These are phyloP conservation scores for Pachliopta kotzebuea DNA, from an alignment of 2,888 invertebrate species.

Conservation along the genomic window DNA sequence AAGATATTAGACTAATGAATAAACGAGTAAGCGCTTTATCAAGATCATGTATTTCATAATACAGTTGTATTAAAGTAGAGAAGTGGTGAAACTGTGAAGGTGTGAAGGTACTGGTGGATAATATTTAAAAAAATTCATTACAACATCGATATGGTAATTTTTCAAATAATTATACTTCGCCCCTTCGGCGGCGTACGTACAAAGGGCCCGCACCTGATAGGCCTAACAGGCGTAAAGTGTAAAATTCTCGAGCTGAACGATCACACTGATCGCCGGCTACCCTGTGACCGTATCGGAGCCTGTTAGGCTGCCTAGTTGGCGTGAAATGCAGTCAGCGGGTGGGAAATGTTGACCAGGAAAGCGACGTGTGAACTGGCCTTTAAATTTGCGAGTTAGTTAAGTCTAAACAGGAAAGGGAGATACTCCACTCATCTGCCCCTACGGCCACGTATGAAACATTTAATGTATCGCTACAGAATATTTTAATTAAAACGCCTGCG, in stretches of 20 bases:
- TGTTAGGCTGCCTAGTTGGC: constrained; percentile 39
- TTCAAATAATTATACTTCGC: constrained; percentile 18
- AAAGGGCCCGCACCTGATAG: constrained; percentile 42
- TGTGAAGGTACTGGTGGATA: no score
- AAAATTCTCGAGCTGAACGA: constrained; percentile 42
- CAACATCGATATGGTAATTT: constrained; percentile 13
- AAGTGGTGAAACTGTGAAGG: background rate
- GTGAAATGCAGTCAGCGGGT: constrained; percentile 43
- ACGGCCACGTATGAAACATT: background rate
- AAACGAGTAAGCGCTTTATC: no score
- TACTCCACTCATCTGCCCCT: constrained; percentile 1
- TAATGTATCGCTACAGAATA: background rate
- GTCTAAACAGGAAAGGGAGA: background rate
- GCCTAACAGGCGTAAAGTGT: constrained; percentile 50
- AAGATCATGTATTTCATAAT: no score
- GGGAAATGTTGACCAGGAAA: constrained; percentile 43
- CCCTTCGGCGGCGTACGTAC: constrained; percentile 38
- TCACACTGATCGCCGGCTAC: constrained; percentile 32
- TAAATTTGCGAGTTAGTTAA: constrained; percentile 22
- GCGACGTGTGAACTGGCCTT: constrained; percentile 23
- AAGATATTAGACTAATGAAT: no score
- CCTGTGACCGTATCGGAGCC: constrained; percentile 23
- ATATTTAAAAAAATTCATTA: constrained; percentile 13
- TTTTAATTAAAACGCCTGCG: constrained; percentile 12
- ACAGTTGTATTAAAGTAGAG: background rate